Evolutionary conservation across 1,140 invertebrate genomes (phyloP).

Genomic region (Bombus cullumanus): DNA sequence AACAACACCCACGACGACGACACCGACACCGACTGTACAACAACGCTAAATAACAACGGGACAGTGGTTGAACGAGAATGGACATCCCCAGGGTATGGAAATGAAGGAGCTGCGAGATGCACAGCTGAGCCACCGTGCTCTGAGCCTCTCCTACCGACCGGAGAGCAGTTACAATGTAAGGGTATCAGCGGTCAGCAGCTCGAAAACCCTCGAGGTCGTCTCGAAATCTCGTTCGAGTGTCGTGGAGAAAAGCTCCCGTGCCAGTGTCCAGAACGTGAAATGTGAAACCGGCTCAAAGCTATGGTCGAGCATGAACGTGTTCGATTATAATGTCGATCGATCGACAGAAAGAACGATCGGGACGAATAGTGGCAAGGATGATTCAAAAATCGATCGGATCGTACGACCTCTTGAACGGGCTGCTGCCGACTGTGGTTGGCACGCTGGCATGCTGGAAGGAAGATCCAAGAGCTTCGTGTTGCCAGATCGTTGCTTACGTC

Average conservation of each 20-base stretch:
- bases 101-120: slow-evolving; percentile 42
- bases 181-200: slow-evolving; percentile 63
- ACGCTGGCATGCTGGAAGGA: slow-evolving; percentile 72
- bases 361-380: slow-evolving; percentile 1
- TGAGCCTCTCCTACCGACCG: slow-evolving; percentile 75
- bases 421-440: slow-evolving; percentile 67
- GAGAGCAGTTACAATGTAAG: slow-evolving; percentile 73
- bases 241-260: neutral
- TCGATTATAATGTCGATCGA: slow-evolving; percentile 1
- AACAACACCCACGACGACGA: slow-evolving; percentile 25
- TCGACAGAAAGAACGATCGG: slow-evolving; percentile 30
- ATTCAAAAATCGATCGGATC: slow-evolving; percentile 58
- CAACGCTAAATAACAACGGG: slow-evolving; percentile 15
- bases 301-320: slow-evolving; percentile 24
- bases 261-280: neutral
- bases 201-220: slow-evolving; percentile 59
- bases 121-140: slow-evolving; percentile 51
- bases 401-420: slow-evolving; percentile 71
- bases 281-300: neutral
- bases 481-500: slow-evolving; percentile 70
- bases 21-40: neutral
- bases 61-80: slow-evolving; percentile 80
- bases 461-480: slow-evolving; percentile 78
- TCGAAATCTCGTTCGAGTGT: slow-evolving; percentile 46
- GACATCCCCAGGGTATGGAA: slow-evolving; percentile 59